These are phyloP conservation scores for Athalia cordata DNA, from an alignment of 2,888 invertebrate genomes.

Conservation along the genomic window DNA sequence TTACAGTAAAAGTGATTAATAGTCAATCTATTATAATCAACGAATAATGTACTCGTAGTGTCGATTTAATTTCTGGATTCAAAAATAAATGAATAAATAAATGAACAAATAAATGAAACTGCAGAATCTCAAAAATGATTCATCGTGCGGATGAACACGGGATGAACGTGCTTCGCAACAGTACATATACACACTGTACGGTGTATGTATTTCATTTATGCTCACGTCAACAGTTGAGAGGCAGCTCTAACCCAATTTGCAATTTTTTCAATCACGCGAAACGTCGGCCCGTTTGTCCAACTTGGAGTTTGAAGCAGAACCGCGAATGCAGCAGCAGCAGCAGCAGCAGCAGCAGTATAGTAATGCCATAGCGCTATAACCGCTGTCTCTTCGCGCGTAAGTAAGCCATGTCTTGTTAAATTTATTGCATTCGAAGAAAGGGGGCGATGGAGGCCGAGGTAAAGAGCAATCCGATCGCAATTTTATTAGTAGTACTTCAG, in stretches of 20 bases:
- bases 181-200: neutral
- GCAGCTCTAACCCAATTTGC: constrained; percentile 35
- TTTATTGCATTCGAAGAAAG: constrained; percentile 41
- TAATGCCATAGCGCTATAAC: constrained; percentile 33
- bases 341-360: constrained; percentile 13
- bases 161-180: constrained; percentile 9
- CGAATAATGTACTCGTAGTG: no score
- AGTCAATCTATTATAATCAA: neutral
- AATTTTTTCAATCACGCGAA: constrained; percentile 31
- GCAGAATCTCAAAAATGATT: neutral
- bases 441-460: constrained; percentile 38
- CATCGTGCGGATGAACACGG: constrained; percentile 8
- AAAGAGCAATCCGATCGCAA: constrained; percentile 38
- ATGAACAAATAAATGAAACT: neutral
- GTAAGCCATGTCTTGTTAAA: constrained; percentile 40
- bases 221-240: no score
- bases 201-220: neutral
- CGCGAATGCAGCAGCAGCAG: constrained; percentile 5
- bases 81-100: neutral
- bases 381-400: constrained; percentile 40
- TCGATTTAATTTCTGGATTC: no score
- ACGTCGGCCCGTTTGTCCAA: constrained; percentile 36
- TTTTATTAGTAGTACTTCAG: constrained; percentile 21
- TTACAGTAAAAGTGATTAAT: constrained; percentile 17
- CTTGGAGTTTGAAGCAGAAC: neutral